phyloP scores from a whole-genome alignment of 2,888 invertebrate genomes.

The Caenorhabditis doughertyi region DNA sequence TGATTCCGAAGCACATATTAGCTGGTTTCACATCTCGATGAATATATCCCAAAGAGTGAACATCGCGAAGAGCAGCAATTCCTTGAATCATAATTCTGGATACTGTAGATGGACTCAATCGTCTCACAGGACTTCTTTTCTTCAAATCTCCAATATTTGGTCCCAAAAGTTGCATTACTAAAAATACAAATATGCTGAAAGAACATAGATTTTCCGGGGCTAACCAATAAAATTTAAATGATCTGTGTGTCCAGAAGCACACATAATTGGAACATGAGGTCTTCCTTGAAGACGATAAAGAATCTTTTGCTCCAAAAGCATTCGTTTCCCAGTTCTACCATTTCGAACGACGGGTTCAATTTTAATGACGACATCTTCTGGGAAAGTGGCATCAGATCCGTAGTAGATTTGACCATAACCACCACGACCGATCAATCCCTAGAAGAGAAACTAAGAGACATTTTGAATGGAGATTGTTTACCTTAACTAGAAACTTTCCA shows the following conservation, averaged over 20 bases:
- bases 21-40: conserved; percentile 78
- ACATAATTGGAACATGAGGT: conserved; percentile 64
- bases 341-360: conserved; percentile 68
- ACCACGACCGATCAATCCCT: conserved; percentile 72
- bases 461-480: neutral
- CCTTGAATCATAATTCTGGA: conserved; percentile 72
- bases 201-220: neutral
- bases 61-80: conserved; percentile 73
- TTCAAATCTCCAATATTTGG: conserved; percentile 75
- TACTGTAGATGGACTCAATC: conserved; percentile 66
- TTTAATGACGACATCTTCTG: conserved; percentile 71
- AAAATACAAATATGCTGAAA: neutral
- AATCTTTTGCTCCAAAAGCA: conserved; percentile 74
- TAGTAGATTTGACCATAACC: conserved; percentile 76
- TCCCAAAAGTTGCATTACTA: conserved; percentile 75
- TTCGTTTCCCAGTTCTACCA: conserved; percentile 63
- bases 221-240: conserved; percentile 60
- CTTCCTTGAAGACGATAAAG: conserved; percentile 71
- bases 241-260: conserved; percentile 62
- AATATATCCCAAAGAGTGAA: conserved; percentile 74
- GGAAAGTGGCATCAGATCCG: conserved; percentile 60
- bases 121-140: conserved; percentile 68
- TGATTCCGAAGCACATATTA: conserved; percentile 75
- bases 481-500: conserved; percentile 47
- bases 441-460: conserved; percentile 26